Evolutionary conservation across 1,140 invertebrate genomes (phyloP), one percentile per base, ranked within the genome.

Genomic region (Branchinecta lynchi): DNA sequence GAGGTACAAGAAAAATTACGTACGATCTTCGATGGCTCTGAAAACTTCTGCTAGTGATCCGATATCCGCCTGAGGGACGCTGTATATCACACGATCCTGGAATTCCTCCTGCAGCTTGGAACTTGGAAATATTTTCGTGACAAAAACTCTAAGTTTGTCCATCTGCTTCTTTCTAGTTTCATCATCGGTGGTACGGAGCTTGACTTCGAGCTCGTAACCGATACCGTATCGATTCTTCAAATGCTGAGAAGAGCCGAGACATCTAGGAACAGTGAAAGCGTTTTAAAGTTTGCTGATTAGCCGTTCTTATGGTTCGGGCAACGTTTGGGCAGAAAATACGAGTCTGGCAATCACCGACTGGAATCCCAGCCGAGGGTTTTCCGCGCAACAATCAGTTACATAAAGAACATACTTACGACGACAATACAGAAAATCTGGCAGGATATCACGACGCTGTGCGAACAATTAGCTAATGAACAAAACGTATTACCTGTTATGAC

Each of bases 181-280:
- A 20, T 44, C 77, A 69, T 83, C 80, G 8, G 79, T 80, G 12
- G 80, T 79, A 21, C 80, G 79, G 8, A 92, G 80, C 77, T 92
- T 92, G 79, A 92, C 86, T 77, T 91, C 88, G 43, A 91, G 77
- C 7, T 86, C 88, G 74, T 90, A 91, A 0, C 88, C 88, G 45
- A 87, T 86, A 7, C 89, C 89, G 73, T 89, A 91, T 17, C 89
- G 79, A 76, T 89, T 89, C 75, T 90, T 91, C 67, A 90, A 76
- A 75, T 89, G 88, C 75, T 90, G 89, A 8, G 87, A 89, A 8
- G 88, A 88, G 51, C 89, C 89, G 71, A 90, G 82, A 78, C 87
- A 89, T 72, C 85, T 85, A 20, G 51, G 17, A 6, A 60, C 3
- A 60, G 32, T 32, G 5, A 32, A 32, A 5, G 32, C 32, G 32